A percentile compares a stretch with the other conserved stretches of the same genome.
phyloP scores from a whole-genome alignment of 2,888 invertebrate genomes.

The Lithophane ornitopus region DNA sequence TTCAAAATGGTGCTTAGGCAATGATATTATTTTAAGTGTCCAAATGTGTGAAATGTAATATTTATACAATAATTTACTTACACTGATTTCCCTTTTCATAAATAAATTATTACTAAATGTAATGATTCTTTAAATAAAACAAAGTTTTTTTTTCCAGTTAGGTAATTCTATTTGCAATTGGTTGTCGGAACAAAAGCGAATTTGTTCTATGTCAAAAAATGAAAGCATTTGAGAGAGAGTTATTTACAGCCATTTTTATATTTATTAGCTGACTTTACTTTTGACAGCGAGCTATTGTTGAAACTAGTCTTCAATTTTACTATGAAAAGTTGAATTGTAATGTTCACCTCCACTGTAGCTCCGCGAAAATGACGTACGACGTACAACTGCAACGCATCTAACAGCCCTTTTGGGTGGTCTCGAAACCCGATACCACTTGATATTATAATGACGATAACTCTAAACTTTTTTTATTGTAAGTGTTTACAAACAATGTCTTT shows the following conservation, averaged over 20 bases:
- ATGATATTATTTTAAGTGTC: neutral
- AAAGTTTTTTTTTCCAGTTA: too few relatives aligned
- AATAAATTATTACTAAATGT: conserved; percentile 50
- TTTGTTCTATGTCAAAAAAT: too few relatives aligned
- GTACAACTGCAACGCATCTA: too few relatives aligned
- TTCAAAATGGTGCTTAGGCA: conserved; percentile 80
- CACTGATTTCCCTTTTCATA: conserved; percentile 29
- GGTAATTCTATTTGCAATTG: too few relatives aligned
- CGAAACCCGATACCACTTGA: too few relatives aligned
- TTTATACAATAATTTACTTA: conserved; percentile 40
- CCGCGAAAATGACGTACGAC: too few relatives aligned
- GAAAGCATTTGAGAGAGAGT: neutral
- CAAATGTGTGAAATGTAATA: conserved; percentile 30
- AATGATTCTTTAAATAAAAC: conserved; percentile 16
- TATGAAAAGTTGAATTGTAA: conserved; percentile 96
- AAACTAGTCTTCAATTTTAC: conserved; percentile 58
- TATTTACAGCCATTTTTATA: conserved; percentile 15
- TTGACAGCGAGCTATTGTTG: neutral
- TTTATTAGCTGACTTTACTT: neutral
- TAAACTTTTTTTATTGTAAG: too few relatives aligned
- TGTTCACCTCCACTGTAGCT: too few relatives aligned
- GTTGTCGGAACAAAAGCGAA: too few relatives aligned
- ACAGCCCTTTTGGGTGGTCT: too few relatives aligned
- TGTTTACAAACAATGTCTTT: too few relatives aligned
- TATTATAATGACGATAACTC: too few relatives aligned